These are phyloP conservation scores for Halocaridina rubra DNA, from an alignment of 2,888 invertebrate genomes.

Conservation along the genomic window DNA sequence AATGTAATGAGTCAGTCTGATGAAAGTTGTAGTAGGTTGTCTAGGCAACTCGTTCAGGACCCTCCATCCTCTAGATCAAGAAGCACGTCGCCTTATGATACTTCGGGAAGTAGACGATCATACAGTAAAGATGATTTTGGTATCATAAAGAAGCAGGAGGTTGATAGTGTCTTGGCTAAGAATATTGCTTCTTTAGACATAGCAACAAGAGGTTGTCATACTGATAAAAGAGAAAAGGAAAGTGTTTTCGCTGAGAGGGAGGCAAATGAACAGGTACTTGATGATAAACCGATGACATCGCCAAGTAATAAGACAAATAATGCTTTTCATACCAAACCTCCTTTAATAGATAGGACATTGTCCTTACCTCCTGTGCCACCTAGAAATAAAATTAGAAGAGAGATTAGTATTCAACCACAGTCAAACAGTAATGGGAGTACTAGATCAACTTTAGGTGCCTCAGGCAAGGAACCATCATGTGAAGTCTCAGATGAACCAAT, in stretches of 20 bases:
- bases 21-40: not conserved
- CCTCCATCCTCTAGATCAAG: slow-evolving; percentile 21
- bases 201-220: not conserved
- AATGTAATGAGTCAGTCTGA: not conserved
- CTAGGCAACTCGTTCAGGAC: not conserved
- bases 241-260: slow-evolving; percentile 39
- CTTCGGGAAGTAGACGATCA: slow-evolving; percentile 13
- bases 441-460: not conserved
- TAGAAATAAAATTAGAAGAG: not conserved
- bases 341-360: not conserved
- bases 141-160: slow-evolving; percentile 38
- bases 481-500: not conserved
- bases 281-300: not conserved
- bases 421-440: not conserved
- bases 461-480: not conserved
- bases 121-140: slow-evolving; percentile 61
- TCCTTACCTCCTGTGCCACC: not conserved
- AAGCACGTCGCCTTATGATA: slow-evolving; percentile 34
- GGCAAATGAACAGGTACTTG: no score
- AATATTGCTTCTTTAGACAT: slow-evolving; percentile 51
- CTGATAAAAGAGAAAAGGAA: slow-evolving; percentile 15
- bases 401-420: no score
- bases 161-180: slow-evolving; percentile 41
- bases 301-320: not conserved
- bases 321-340: not conserved